Evolutionary conservation across 2,113 vertebrate species (phyloP).

Genomic region (Xiphophorus hellerii): DNA sequence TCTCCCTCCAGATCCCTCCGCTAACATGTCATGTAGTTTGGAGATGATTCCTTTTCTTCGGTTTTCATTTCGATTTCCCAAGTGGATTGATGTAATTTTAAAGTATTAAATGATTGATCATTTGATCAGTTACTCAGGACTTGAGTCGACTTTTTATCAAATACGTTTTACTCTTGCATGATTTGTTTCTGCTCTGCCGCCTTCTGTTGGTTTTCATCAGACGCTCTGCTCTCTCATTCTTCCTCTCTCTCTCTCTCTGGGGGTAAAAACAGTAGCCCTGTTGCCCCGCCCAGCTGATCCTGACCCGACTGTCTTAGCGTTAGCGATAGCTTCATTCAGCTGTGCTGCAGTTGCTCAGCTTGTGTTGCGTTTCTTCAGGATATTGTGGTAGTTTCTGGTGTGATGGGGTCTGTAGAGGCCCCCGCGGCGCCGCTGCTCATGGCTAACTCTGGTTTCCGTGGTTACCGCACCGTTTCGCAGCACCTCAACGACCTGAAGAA

Average conservation of each 20-base stretch:
- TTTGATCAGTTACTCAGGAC: no score
- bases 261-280: slow-evolving; percentile 83
- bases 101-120: no score
- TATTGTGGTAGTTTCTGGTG: slow-evolving; percentile 13
- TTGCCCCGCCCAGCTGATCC: slow-evolving; percentile 12
- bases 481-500: slow-evolving; percentile 99
- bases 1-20: no score
- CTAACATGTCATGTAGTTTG: no score
- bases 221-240: slow-evolving; percentile 76
- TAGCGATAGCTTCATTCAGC: slow-evolving; percentile 17
- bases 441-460: slow-evolving; percentile 82
- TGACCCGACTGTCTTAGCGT: slow-evolving; percentile 2
- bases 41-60: no score
- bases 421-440: slow-evolving; percentile 76
- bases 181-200: no score
- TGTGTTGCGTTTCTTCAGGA: not conserved
- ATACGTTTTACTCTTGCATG: no score
- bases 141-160: no score
- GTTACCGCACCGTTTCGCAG: slow-evolving; percentile 95
- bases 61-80: no score
- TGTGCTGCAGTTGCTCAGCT: not conserved
- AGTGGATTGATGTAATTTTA: no score
- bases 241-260: slow-evolving; percentile 82
- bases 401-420: slow-evolving; percentile 72
- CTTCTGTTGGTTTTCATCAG: not conserved